Evolutionary conservation across 92 coral and sea anemone genomes (phyloP), one percentile per base, ranked within the genome.

Genomic region (Porites cylindrica): DNA sequence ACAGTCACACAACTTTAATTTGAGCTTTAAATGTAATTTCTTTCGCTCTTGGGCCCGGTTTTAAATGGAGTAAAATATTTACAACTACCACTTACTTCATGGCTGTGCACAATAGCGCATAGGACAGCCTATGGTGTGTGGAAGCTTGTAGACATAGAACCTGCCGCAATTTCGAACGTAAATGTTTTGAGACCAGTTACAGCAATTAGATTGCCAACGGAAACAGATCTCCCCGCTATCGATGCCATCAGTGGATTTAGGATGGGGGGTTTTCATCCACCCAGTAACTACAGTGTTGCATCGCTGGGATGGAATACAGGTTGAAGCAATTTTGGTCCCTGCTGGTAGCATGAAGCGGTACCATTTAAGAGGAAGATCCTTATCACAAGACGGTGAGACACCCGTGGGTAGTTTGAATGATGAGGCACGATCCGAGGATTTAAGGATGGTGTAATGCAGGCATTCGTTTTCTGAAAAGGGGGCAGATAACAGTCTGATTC

Each of bases 111-210:
- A 87, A 68, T 59, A 87, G 59, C 85, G 72, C 85, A 87, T 56
- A n/a, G 78, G 77, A 17, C 90, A 87, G 51, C 66, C 19, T 7
- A 18, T 0, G 52, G 90, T 71, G 6, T 29, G 54, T 14, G 14
- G 51, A 3, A 87, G 71, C n/a, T 87, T 72, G 75, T 87, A 87
- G 19, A 87, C 85, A 62, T 38, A 78, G 75, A 87, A 87, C 47
- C 85, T 61, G 9, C 85, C 80, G 19, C 90, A 87, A 51, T 87
- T 62, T 68, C 85, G 72, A 12, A 87, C 72, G 4, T 72, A 20
- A 10, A 87, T 72, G 9, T n/a, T 9, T 63, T 70, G 70, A 29
- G 51, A 17, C 90, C 85, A 79, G 4, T 7, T 8, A 20, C 90
- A 87, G 26, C 78, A 70, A 17, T 63, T 5, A 6, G 65, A 61